Conservation (phyloP, 2,113 vertebrate genomes). For the Nansenia antarctica region DNA sequence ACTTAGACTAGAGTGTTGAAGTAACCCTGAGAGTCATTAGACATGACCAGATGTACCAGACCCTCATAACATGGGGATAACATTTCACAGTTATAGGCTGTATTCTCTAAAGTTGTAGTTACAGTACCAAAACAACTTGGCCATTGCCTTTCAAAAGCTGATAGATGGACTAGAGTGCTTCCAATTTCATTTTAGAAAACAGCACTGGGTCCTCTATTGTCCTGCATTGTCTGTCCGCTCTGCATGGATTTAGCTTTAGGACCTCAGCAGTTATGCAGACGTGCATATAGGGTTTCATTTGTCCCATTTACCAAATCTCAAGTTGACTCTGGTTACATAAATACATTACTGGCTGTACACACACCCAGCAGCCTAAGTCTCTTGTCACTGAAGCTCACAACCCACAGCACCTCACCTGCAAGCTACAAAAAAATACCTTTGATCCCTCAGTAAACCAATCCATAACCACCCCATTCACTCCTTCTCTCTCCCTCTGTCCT, state of each 20-base stretch:
- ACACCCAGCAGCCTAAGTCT: constrained; percentile 37
- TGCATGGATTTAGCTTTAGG: constrained; percentile 50
- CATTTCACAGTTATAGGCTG: not conserved
- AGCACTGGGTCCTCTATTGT: constrained; percentile 36
- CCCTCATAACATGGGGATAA: not conserved
- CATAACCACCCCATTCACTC: constrained; percentile 3
- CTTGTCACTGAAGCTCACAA: constrained; percentile 11
- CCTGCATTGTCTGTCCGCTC: constrained; percentile 44
- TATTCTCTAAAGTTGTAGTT: constrained; percentile 7
- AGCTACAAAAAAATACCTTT: constrained; percentile 39
- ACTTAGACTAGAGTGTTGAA: not conserved
- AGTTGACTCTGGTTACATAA: constrained; percentile 66
- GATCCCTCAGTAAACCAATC: constrained; percentile 26
- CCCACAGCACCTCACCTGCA: constrained; percentile 39
- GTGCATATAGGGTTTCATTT: constrained; percentile 73
- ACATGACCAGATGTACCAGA: not conserved
- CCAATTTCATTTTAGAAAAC: constrained; percentile 52
- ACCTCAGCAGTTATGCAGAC: constrained; percentile 57
- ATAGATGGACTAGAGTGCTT: constrained; percentile 40
- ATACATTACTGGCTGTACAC: constrained; percentile 43
- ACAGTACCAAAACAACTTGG: constrained; percentile 17
- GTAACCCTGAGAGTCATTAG: not conserved
- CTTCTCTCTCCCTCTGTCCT: not conserved
- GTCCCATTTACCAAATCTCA: constrained; percentile 71
- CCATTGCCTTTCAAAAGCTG: constrained; percentile 8